phyloP scores from a whole-genome alignment of 2,888 invertebrate species.

The Euplexia lucipara region DNA sequence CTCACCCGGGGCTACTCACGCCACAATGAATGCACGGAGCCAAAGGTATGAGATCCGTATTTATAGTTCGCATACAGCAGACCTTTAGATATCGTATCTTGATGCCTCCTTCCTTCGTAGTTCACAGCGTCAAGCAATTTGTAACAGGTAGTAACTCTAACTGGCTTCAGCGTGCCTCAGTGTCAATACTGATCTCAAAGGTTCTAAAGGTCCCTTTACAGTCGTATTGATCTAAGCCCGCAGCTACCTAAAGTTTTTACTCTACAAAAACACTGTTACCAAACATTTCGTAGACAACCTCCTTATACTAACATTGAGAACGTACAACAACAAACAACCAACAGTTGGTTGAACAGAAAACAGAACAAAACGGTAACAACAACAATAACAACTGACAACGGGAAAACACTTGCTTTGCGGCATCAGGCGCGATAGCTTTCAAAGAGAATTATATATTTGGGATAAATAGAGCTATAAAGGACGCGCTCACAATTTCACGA shows the following conservation, averaged over 20 bases:
- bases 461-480: slow-evolving; percentile 29
- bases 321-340: slow-evolving; percentile 33
- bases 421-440: slow-evolving; percentile 17
- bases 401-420: slow-evolving; percentile 5
- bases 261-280: background rate
- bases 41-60: slow-evolving; percentile 1
- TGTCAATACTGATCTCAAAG: slow-evolving; percentile 1
- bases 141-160: background rate
- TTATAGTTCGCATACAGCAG: background rate
- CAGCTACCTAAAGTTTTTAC: background rate
- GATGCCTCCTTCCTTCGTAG: background rate
- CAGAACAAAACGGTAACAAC: slow-evolving; percentile 28
- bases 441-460: slow-evolving; percentile 42
- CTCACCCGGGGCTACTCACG: too few species aligned
- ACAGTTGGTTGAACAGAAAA: slow-evolving; percentile 30
- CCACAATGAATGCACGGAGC: background rate
- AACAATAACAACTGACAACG: slow-evolving; percentile 32
- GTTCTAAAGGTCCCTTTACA: background rate
- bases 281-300: background rate
- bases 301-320: slow-evolving; percentile 19
- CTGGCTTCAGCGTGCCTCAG: background rate
- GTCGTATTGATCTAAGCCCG: slow-evolving; percentile 7
- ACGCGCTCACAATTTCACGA: slow-evolving; percentile 15
- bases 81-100: too few species aligned
- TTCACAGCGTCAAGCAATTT: background rate